A percentile compares a stretch with the other conserved stretches of the same genome.
These are phyloP conservation scores for Rhimphoctona megacephalus DNA, from an alignment of 2,888 invertebrate species.

Conservation along the genomic window DNA sequence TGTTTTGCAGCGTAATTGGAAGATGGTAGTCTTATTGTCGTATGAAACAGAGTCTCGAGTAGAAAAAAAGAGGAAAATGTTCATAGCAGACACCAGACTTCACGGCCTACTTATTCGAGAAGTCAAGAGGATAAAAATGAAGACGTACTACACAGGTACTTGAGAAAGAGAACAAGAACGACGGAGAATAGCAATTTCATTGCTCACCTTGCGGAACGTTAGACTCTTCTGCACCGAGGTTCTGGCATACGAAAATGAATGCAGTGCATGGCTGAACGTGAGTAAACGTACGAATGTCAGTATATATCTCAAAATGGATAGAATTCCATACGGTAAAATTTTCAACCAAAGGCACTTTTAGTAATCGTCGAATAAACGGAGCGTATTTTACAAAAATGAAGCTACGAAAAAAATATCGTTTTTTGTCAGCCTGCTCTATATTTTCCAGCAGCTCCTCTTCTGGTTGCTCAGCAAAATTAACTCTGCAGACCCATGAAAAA, in stretches of 20 bases:
- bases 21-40: constrained; percentile 48
- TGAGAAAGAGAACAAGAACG: constrained; percentile 55
- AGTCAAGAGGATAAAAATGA: constrained; percentile 40
- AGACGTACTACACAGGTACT: constrained; percentile 40
- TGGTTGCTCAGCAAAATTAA: not conserved
- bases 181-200: constrained; percentile 59
- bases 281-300: not conserved
- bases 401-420: not conserved
- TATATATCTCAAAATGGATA: not conserved
- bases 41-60: constrained; percentile 18
- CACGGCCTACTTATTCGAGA: constrained; percentile 63
- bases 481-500: not conserved
- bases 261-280: not conserved
- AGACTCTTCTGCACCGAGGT: constrained; percentile 43
- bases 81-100: constrained; percentile 68
- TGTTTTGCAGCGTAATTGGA: constrained; percentile 43
- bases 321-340: not conserved
- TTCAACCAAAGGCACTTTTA: not conserved
- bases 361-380: constrained; percentile 16
- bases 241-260: constrained; percentile 11
- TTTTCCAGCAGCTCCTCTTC: not conserved
- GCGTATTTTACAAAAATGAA: not conserved
- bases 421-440: not conserved
- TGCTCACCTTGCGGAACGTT: constrained; percentile 64
- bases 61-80: constrained; percentile 61